Evolutionary conservation across 64 coral and sea anemone species (phyloP), one percentile per base, ranked within the genome.

Genomic region (Acropora yongei): DNA sequence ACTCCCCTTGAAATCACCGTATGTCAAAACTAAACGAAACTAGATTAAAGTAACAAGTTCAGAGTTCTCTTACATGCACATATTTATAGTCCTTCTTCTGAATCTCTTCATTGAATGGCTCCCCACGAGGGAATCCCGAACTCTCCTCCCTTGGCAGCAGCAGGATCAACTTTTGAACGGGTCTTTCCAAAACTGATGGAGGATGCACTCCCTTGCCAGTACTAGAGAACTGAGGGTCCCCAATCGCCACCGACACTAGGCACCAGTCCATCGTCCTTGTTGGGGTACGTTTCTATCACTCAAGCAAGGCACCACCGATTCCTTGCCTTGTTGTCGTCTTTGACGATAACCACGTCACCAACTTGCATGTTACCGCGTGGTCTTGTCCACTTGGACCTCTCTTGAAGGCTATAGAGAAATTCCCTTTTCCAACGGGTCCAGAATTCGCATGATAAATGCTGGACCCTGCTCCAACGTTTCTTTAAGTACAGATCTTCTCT

Each of bases 321-420:
- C 0, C 82, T 55, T 41, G 43, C 41, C 57, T 43, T 19, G 17
- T 86, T 68, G 51, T 86, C 53, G 53, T 86, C 41, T 86, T 86
- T 86, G n/a, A 86, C 17, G 20, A 86, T 55, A 61, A 86, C 58
- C 12, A 86, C 41, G 53, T 86, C 57, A 19, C 82, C 82, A 44
- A 86, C 82, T 65, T 68, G 82, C 41, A 86, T 55, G 57, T 86
- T 86, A 43, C 53, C 57, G 41, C 60, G 82, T 44, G 82, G 82
- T 60, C 65, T 86, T 4, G 0, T 68, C 82, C 82, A 86, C 65
- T 86, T 86, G 55, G 53, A 40, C 65, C 82, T 86, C 17, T 60
- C 60, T 86, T 86, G 82, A n/a, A 86, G 43, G 53, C n/a, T 60
- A 0, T 60, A 57, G 19, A 86, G 82, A 68, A 86, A 86, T 42